Base-by-base conservation (phyloP, 2,113 vertebrate genomes). In the Climacteris rufus region DNA sequence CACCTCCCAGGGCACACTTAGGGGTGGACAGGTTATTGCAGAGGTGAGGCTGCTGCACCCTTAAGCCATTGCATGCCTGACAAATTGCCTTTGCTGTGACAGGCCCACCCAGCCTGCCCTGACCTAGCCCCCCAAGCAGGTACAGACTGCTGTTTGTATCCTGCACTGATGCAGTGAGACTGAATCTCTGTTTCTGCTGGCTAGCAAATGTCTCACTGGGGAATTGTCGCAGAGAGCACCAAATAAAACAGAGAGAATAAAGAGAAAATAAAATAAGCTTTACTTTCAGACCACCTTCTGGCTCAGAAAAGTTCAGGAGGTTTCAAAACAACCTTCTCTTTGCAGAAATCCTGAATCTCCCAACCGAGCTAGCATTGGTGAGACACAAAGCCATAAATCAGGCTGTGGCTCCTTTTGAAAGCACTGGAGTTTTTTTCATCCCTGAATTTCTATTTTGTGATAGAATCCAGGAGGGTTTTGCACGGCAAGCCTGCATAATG, bases 351-450 rank as follows among this genome's bases (percentile, higher is more conserved):
- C 79, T 94, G 84, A 70, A 45, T 87, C 42, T 85, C 16, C 68
- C 44, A 66, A 77, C 42, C 20, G 71, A 91, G 68, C 10, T 80
- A 69, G 30, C 25, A 39, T 18, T 86, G 70, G 39, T 61, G 64
- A 42, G 65, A 75, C 11, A 64, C 15, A 90, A 88, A 93, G 59
- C 72, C 54, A 66, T 94, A 93, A 96, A 96, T 93, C 92, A 95
- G 40, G 23, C 18, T 33, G n/a, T 70, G 85, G 15, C 42, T 94
- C 35, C 16, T 90, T 93, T 93, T 77, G 64, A 94, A 93, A 95
- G 42, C 53, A 74, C 15, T 76, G 42, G 7, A 28, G 9, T 1
- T 3, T 14, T 77, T 90, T 70, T 35, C 5, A 39, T 78, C 33
- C 7, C 15, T 66, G 42, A 71, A 77, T 83, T 95, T 95, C 64